phyloP scores from a whole-genome alignment of 2,888 invertebrate species.

The Steromphala cineraria region DNA sequence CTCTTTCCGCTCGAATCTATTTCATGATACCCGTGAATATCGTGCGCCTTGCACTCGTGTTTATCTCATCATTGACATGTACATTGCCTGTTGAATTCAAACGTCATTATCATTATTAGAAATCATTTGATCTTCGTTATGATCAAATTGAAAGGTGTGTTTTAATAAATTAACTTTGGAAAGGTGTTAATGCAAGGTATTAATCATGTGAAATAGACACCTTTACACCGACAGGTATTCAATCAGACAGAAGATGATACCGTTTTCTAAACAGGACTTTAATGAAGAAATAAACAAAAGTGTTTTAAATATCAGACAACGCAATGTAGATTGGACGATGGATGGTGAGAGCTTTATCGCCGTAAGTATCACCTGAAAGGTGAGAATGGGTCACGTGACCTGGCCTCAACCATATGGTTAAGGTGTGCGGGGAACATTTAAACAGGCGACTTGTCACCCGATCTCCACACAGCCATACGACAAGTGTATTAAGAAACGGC shows the following conservation, averaged over 20 bases:
- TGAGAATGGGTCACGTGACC: slow-evolving; percentile 5
- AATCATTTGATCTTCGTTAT: neutral
- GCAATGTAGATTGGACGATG: neutral
- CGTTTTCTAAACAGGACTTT: neutral
- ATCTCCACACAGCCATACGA: neutral
- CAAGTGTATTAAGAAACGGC: neutral
- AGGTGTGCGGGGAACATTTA: neutral
- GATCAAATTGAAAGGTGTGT: neutral
- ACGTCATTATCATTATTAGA: neutral
- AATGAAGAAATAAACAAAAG: slow-evolving; percentile 10
- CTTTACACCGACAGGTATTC: neutral
- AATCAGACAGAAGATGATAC: neutral
- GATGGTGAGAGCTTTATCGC: neutral
- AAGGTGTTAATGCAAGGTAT: neutral
- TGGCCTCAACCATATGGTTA: neutral
- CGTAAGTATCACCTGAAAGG: neutral
- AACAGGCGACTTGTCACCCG: neutral
- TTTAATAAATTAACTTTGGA: slow-evolving; percentile 13
- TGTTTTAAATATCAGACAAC: slow-evolving; percentile 11
- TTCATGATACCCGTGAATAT: too few relatives aligned
- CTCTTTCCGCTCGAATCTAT: too few relatives aligned
- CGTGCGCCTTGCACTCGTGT: too few relatives aligned
- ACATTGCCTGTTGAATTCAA: too few relatives aligned
- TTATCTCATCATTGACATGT: too few relatives aligned
- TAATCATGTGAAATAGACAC: slow-evolving; percentile 4